Percentiles rank a stretch among this genome's conserved stretches.
Evolutionary conservation across 2,113 vertebrate species (phyloP).

Genomic region (Cercopithecus mona): DNA sequence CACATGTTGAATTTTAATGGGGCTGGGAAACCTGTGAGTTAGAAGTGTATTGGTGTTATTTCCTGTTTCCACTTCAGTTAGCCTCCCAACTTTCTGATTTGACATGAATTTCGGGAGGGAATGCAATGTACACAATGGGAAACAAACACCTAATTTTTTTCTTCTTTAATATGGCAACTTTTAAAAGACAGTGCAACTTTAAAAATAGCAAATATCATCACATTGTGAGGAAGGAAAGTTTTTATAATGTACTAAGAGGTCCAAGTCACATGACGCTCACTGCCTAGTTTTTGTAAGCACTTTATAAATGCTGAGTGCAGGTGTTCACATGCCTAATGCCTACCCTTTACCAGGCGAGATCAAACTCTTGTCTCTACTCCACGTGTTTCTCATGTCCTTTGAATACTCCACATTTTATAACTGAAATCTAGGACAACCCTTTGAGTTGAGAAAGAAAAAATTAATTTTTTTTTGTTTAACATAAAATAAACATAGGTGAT

Average conservation of each 20-base stretch:
- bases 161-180: background rate
- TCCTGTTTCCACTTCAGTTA: background rate
- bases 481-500: background rate
- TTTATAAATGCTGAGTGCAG: no score
- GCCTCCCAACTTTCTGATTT: background rate
- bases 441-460: background rate
- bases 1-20: background rate
- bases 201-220: background rate
- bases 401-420: background rate
- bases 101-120: background rate
- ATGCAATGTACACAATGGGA: background rate
- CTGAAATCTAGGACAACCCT: background rate
- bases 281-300: fast-evolving
- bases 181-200: background rate
- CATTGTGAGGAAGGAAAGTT: background rate
- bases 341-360: background rate
- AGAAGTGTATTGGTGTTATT: background rate
- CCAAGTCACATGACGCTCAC: no score
- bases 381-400: background rate
- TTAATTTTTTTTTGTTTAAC: background rate
- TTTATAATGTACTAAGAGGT: background rate
- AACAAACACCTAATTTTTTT: background rate
- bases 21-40: background rate
- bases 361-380: background rate
- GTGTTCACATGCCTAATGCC: background rate